Evolutionary conservation across 2,113 vertebrate genomes (phyloP), one percentile per base, ranked within the genome.

Genomic region (Nyctereutes procyonoides): DNA sequence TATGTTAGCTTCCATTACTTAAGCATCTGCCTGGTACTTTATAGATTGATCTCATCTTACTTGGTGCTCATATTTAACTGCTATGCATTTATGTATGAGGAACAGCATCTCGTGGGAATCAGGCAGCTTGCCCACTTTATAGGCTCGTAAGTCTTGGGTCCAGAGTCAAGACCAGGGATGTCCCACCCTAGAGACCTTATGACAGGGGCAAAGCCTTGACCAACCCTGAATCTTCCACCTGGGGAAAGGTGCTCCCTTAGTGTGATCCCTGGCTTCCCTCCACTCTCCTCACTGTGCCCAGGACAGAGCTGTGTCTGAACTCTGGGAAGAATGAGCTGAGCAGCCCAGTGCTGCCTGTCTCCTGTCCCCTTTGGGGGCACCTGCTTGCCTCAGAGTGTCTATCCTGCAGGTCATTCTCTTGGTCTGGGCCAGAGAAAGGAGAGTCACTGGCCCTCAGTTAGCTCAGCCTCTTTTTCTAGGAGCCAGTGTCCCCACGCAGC

Each of bases 261-360:
- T 1, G 2, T 26, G 67, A 55, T 8, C 16, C 22, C 60, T 5
- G 24, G 3, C 6, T 55, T n/a, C 32, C 63, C 1, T 20, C 5
- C 0, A 0, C 12, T 22, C 1, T 88, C 32, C 7, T 58, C n/a
- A 3, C 58, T 43, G 65, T 1, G 0, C 55, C 22, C 73, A 77
- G 56, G 28, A 32, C 51, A 48, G 55, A 51, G 55, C 24, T 14
- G 16, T 15, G 26, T 56, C 32, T 60, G 30, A 32, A n/a, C 4
- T 22, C 35, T 12, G 3, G 19, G 55, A 43, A 32, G 35, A 30
- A 38, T 2, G 22, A 20, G 26, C 48, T 28, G 4, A 30, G 12
- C 0, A 0, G 26, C 13, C 56, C 0, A 1, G 6, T 0, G 26
- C 4, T 1, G 1, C 30, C 10, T 30, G n/a, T 19, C 15, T 20